Base-by-base conservation (phyloP, 1,140 invertebrate genomes). In the Drosophila hydei region DNA sequence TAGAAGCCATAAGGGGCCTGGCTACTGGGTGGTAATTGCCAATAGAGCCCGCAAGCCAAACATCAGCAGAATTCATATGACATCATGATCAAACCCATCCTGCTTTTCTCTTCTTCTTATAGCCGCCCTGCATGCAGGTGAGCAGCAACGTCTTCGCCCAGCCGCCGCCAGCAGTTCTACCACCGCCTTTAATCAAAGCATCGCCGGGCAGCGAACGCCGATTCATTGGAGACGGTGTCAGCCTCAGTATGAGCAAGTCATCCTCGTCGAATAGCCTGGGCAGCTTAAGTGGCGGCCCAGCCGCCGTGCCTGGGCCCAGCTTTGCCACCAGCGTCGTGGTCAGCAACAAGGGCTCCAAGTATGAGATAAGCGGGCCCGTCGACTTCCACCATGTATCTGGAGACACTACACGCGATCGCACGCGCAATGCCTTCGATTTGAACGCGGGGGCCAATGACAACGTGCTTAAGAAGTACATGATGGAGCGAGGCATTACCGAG, bases 21-120 rank as follows among this genome's bases (percentile, higher is more conserved):
- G 89, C 50, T 90, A 90, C 62, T 90, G 89, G 89, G 76, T 90
- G 89, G 89, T 90, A 83, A 80, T 78, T 45, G 64, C 43, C 40
- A 52, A 59, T 33, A 21, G 12, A 33, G n/a, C n/a, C n/a, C n/a
- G n/a, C n/a, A n/a, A 60, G 1, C 9, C 4, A 16, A 12, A 14
- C 12, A 4, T 4, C 12, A 42, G 14, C 14, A 2, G 16, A 14
- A 16, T 6, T 42, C n/a, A 42, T 18, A 8, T 5, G 16, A 16
- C 7, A 42, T 42, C n/a, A 1, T 42, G n/a, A 40, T 42, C 16
- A 18, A 1, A 12, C 9, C 5, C 36, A 43, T 19, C 4, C 11
- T 51, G 68, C 30, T 62, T 40, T 56, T 47, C 47, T 63, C 30
- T 42, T 59, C 45, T 9, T 50, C 43, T 33, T 90, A 4, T 45